phyloP scores from a whole-genome alignment of 2,113 vertebrate species.

The Sinocyclocheilus anshuiensis region DNA sequence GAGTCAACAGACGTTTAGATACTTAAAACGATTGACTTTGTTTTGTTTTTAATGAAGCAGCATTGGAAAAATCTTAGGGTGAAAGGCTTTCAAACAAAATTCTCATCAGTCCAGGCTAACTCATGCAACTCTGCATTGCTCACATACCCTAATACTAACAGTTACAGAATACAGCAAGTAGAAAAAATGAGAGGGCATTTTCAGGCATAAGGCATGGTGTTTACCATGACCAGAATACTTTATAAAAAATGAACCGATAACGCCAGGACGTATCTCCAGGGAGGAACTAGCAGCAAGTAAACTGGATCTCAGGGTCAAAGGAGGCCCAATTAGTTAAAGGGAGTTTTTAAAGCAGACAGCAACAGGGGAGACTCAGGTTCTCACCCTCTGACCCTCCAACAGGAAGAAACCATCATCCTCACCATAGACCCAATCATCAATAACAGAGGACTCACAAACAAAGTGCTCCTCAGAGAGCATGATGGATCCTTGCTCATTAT shows the following conservation, averaged over 20 bases:
- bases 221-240: conserved; percentile 25
- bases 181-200: not conserved
- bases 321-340: conserved; percentile 26
- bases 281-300: conserved; percentile 24
- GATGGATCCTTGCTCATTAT: conserved; percentile 29
- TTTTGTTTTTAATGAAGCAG: not conserved
- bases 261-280: not conserved
- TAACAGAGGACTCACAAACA: conserved; percentile 2
- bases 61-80: not conserved
- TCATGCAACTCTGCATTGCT: not conserved
- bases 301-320: not conserved
- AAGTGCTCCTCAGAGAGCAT: conserved; percentile 14
- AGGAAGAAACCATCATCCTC: not conserved
- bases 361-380: conserved; percentile 6
- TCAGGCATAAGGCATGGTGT: not conserved
- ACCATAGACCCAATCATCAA: not conserved
- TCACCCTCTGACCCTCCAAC: not conserved
- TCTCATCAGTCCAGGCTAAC: not conserved
- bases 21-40: not conserved
- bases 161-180: not conserved
- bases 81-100: not conserved
- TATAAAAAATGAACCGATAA: conserved; percentile 24
- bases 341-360: conserved; percentile 21
- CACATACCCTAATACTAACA: not conserved
- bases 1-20: too few relatives aligned